These are phyloP conservation scores for Nephila pilipes DNA, from an alignment of 1,140 invertebrate species.

Conservation along the genomic window DNA sequence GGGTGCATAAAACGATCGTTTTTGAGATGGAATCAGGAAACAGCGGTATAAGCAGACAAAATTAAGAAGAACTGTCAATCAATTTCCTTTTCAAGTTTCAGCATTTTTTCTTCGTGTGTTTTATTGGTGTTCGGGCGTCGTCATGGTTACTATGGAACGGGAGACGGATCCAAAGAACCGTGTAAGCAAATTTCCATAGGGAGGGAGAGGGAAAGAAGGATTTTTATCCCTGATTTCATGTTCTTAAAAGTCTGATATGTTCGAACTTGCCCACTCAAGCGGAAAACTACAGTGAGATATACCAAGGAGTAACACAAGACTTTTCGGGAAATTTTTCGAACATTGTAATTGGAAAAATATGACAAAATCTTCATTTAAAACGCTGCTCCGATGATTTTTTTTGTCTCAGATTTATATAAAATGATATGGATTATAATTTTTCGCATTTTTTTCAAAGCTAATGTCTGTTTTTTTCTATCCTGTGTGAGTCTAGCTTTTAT, in stretches of 20 bases:
- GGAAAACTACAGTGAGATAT: background rate
- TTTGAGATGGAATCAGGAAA: slow-evolving; percentile 56
- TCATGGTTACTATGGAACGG: slow-evolving; percentile 47
- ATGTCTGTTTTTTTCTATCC: no score
- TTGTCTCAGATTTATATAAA: no score
- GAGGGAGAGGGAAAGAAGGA: background rate
- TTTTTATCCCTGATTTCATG: slow-evolving; percentile 8
- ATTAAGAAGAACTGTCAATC: slow-evolving; percentile 62
- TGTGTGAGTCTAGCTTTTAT: no score
- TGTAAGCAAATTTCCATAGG: background rate
- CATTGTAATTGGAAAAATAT: no score
- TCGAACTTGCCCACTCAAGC: background rate
- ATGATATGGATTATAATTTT: no score
- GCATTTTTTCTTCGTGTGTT: background rate
- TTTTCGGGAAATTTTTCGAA: no score
- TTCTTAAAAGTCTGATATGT: background rate
- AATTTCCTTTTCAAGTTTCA: slow-evolving; percentile 38
- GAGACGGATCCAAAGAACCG: background rate
- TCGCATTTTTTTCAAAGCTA: no score
- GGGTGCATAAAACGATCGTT: slow-evolving; percentile 36
- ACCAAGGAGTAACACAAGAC: no score
- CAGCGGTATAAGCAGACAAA: slow-evolving; percentile 59
- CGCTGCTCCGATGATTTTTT: no score
- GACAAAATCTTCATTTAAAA: no score
- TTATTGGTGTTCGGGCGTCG: slow-evolving; percentile 10